phyloP scores from a whole-genome alignment of 2,113 vertebrate genomes.

The Percopsis transmontana region DNA sequence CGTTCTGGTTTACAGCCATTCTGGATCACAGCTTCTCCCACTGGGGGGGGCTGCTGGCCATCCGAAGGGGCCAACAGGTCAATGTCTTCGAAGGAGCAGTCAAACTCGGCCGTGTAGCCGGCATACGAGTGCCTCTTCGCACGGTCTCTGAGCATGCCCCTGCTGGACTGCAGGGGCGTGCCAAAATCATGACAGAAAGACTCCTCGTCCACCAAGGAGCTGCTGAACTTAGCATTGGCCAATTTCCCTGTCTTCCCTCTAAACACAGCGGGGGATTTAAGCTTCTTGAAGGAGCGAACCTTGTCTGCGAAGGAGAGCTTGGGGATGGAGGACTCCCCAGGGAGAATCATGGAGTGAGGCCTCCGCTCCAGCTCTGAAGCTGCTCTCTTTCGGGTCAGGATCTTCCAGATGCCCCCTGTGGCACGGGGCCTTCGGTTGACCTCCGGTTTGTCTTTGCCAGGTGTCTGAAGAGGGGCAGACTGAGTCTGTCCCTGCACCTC shows the following conservation, averaged over 20 bases:
- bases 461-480: constrained; percentile 53
- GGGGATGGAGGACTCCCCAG: constrained; percentile 79
- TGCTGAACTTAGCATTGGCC: constrained; percentile 68
- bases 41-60: constrained; percentile 63
- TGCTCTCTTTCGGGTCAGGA: constrained; percentile 82
- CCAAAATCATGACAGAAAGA: constrained; percentile 69
- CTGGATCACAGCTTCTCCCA: constrained; percentile 62
- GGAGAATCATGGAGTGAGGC: constrained; percentile 90
- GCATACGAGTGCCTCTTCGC: constrained; percentile 87
- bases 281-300: constrained; percentile 85
- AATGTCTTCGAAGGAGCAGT: constrained; percentile 85
- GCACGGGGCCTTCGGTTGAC: constrained; percentile 78
- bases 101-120: constrained; percentile 82
- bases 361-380: constrained; percentile 75
- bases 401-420: constrained; percentile 85
- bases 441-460: constrained; percentile 72
- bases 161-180: constrained; percentile 64
- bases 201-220: constrained; percentile 67
- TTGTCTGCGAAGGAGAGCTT: constrained; percentile 87
- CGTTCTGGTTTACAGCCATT: constrained; percentile 75
- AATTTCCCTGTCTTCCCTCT: constrained; percentile 71
- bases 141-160: constrained; percentile 69
- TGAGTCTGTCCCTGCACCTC: constrained; percentile 61
- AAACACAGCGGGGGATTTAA: constrained; percentile 79
- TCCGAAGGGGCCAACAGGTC: constrained; percentile 77